Conservation (phyloP, 2,113 vertebrate genomes). For the Desmodus rotundus region DNA sequence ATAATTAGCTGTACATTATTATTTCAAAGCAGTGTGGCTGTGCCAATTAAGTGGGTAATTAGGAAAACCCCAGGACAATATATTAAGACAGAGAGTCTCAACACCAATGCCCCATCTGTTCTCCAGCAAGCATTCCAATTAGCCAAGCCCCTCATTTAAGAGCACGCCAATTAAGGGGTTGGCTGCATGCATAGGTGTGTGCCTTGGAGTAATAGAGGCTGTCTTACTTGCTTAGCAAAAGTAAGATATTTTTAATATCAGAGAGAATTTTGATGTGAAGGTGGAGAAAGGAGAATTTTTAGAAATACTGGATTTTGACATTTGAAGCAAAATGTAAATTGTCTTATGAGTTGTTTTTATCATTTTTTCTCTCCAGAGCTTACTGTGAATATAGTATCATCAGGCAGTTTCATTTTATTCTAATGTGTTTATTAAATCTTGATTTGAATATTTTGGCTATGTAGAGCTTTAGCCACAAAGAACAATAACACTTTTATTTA, state of each 20-base stretch:
- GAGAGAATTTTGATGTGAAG: background rate
- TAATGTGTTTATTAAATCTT: background rate
- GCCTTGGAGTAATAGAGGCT: background rate
- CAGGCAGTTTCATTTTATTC: background rate
- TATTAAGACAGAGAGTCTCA: slow-evolving; percentile 71
- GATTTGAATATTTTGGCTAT: background rate
- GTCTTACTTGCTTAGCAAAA: slow-evolving; percentile 19
- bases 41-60: slow-evolving; percentile 77
- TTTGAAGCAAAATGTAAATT: slow-evolving; percentile 9
- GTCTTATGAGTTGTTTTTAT: background rate
- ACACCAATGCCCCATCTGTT: slow-evolving; percentile 71
- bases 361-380: background rate
- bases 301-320: background rate
- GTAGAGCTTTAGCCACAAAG: background rate
- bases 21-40: slow-evolving; percentile 73
- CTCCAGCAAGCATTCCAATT: slow-evolving; percentile 64
- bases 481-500: background rate
- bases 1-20: slow-evolving; percentile 77
- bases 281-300: background rate
- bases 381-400: background rate
- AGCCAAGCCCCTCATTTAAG: slow-evolving; percentile 45
- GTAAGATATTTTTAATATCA: background rate
- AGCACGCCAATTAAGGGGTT: background rate
- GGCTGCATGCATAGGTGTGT: background rate
- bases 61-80: slow-evolving; percentile 77